phyloP scores from a whole-genome alignment of 64 coral and sea anemone species.

The Acropora tenuis region DNA sequence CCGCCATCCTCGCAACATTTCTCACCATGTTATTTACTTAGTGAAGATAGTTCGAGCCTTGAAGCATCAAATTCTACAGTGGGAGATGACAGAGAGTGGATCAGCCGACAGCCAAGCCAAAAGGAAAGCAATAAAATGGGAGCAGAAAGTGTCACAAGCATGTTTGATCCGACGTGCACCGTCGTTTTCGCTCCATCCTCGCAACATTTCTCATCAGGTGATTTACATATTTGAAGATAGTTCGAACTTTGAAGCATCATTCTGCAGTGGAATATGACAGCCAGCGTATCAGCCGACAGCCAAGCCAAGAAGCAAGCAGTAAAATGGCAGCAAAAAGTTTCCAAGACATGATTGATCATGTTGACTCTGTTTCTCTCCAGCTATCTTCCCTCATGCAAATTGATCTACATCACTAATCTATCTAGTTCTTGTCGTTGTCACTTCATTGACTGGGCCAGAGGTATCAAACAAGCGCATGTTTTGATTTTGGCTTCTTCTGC shows the following conservation, averaged over 20 bases:
- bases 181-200: too few species aligned
- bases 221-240: too few species aligned
- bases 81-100: constrained; percentile 25
- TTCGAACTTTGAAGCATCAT: constrained; percentile 1
- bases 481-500: constrained; percentile 58
- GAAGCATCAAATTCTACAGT: constrained; percentile 38
- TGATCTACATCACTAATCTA: constrained; percentile 79
- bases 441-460: constrained; percentile 62
- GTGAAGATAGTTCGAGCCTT: constrained; percentile 66
- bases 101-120: constrained; percentile 48
- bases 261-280: constrained; percentile 36
- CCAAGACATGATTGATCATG: constrained; percentile 78
- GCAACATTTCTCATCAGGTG: too few species aligned
- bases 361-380: constrained; percentile 64
- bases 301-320: constrained; percentile 58
- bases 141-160: constrained; percentile 55
- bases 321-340: constrained; percentile 73
- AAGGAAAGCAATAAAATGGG: constrained; percentile 57
- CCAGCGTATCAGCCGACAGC: constrained; percentile 20
- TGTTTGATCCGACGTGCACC: too few species aligned
- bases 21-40: constrained; percentile 75
- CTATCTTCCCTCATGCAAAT: constrained; percentile 61
- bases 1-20: constrained; percentile 61
- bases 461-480: constrained; percentile 71
- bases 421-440: constrained; percentile 75